Conservation (phyloP, 2,888 invertebrate genomes). For the Phyllotreta cruciferae region DNA sequence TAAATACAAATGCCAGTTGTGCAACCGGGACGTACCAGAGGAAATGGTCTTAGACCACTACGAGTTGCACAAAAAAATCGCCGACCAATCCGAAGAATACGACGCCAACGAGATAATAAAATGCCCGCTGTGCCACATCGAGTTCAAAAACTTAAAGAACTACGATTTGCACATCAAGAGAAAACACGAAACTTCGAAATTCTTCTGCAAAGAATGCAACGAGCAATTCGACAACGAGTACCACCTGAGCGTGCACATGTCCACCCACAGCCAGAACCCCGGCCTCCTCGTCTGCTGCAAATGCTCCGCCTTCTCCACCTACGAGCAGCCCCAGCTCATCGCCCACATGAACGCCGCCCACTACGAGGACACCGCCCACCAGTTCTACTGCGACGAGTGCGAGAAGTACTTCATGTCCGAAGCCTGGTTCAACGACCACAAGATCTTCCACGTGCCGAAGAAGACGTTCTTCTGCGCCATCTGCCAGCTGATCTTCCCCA, state of each 20-base stretch:
- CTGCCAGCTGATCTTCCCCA: not conserved
- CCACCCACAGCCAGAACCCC: slow-evolving; percentile 3
- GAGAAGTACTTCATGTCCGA: slow-evolving; percentile 63
- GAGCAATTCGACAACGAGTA: slow-evolving; percentile 40
- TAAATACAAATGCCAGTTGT: slow-evolving; percentile 1
- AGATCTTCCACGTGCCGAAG: slow-evolving; percentile 60
- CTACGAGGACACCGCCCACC: slow-evolving; percentile 50
- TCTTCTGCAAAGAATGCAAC: slow-evolving; percentile 52
- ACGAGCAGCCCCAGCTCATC: slow-evolving; percentile 16
- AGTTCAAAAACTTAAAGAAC: not conserved
- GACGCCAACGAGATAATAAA: slow-evolving; percentile 1
- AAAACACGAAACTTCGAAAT: slow-evolving; percentile 45
- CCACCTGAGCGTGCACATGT: slow-evolving; percentile 25
- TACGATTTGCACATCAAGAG: slow-evolving; percentile 15
- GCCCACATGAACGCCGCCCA: slow-evolving; percentile 42
- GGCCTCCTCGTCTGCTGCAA: slow-evolving; percentile 9
- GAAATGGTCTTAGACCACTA: slow-evolving; percentile 39
- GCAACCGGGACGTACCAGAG: slow-evolving; percentile 24
- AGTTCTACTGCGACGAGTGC: slow-evolving; percentile 63
- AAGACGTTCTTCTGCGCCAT: not conserved
- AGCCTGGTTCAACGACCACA: slow-evolving; percentile 64
- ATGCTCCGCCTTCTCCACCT: slow-evolving; percentile 19
- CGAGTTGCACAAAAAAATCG: slow-evolving; percentile 27
- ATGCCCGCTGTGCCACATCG: slow-evolving; percentile 26
- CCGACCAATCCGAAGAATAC: slow-evolving; percentile 20